These are phyloP conservation scores for Drosophila sp. DNA, from an alignment of 1,140 invertebrate species.

Conservation along the genomic window DNA sequence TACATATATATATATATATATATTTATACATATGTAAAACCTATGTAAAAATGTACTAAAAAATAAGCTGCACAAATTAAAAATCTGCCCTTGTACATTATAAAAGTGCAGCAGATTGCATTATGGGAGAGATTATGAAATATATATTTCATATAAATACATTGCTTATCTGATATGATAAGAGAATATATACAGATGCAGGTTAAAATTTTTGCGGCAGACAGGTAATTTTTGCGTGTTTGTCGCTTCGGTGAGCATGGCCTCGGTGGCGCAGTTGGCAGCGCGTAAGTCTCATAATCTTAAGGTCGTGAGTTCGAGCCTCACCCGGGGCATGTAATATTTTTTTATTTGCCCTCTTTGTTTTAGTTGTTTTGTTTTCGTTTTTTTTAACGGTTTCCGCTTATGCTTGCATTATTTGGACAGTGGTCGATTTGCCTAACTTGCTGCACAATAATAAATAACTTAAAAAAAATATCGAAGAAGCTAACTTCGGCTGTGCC, in stretches of 20 bases:
- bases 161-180: constrained; percentile 3
- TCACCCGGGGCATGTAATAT: constrained; percentile 92
- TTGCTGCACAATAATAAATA: no score
- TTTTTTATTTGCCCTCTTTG: constrained; percentile 57
- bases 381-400: background rate
- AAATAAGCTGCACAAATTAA: no score
- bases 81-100: no score
- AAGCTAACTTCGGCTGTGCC: no score
- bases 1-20: no score
- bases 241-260: constrained; percentile 54
- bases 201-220: background rate
- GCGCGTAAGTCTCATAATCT: constrained; percentile 98
- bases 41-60: no score
- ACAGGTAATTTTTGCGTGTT: constrained; percentile 23
- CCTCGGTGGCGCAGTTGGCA: constrained; percentile 96
- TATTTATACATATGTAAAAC: no score
- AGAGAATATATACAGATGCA: constrained; percentile 3
- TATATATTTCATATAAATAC: no score
- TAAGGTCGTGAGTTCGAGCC: constrained; percentile 98
- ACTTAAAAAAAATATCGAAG: no score
- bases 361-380: background rate
- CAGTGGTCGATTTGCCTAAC: no score
- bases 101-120: no score
- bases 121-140: no score
- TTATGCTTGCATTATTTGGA: background rate